phyloP scores from a whole-genome alignment of 2,113 vertebrate species.

The Xiphophorus couchianus region DNA sequence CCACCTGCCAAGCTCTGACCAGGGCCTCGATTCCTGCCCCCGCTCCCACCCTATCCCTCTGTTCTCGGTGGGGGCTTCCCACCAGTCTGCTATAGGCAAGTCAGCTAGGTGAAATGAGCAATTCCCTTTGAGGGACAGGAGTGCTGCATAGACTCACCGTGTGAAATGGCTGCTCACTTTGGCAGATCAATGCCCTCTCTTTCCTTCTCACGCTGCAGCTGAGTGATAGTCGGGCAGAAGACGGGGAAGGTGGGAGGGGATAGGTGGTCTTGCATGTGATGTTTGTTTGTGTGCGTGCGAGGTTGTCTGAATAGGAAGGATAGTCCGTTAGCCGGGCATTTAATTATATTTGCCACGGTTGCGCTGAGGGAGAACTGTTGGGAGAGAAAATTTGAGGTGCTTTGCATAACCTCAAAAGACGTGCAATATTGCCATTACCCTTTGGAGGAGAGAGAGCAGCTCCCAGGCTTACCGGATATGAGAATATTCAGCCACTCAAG shows the following conservation, averaged over 20 bases:
- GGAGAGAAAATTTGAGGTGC: constrained; percentile 59
- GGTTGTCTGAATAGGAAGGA: constrained; percentile 15
- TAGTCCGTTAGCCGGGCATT: constrained; percentile 67
- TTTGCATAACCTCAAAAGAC: constrained; percentile 78
- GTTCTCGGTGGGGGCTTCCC: constrained; percentile 51
- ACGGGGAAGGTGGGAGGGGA: constrained; percentile 6
- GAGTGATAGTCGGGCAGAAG: constrained; percentile 66
- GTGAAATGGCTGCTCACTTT: constrained; percentile 75
- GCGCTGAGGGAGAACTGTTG: constrained; percentile 61
- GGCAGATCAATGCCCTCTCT: constrained; percentile 73
- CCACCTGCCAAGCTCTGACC: constrained; percentile 65
- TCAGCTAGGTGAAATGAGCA: constrained; percentile 75
- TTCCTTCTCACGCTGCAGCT: constrained; percentile 54
- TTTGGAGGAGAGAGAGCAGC: constrained; percentile 42
- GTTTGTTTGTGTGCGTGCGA: constrained; percentile 31
- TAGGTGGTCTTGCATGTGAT: background rate
- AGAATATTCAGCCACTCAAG: constrained; percentile 65
- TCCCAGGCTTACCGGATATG: constrained; percentile 64
- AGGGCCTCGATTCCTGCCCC: constrained; percentile 38
- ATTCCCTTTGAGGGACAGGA: constrained; percentile 73
- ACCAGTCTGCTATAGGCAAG: constrained; percentile 46
- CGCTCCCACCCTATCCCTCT: constrained; percentile 14
- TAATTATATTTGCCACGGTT: constrained; percentile 73
- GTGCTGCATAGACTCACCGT: constrained; percentile 39
- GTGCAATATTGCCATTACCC: constrained; percentile 69